Conservation (phyloP, 64 coral and sea anemone genomes). For the Orbicella faveolata region DNA sequence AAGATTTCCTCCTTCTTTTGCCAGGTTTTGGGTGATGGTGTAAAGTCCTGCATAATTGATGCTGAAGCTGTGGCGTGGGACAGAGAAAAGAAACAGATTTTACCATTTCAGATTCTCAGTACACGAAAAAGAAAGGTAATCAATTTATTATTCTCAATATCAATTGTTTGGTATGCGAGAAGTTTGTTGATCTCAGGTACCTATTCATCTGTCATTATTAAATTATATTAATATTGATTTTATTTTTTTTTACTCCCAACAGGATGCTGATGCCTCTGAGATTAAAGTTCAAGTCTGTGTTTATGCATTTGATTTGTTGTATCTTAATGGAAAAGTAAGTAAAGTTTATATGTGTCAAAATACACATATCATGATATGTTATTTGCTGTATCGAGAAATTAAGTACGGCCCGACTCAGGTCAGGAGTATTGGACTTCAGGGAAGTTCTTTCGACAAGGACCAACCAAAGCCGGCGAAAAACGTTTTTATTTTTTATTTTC, state of each 20-base stretch:
- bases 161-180: background rate
- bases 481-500: too few relatives aligned
- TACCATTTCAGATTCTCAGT: conserved; percentile 95
- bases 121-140: conserved; percentile 97
- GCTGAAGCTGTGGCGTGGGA: conserved; percentile 98
- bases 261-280: conserved; percentile 94
- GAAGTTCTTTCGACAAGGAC: too few relatives aligned
- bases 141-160: background rate
- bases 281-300: conserved; percentile 99
- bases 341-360: too few relatives aligned
- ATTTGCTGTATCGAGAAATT: too few relatives aligned
- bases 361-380: too few relatives aligned
- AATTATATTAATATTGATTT: too few relatives aligned
- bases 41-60: conserved; percentile 94
- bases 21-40: conserved; percentile 76
- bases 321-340: conserved; percentile 90
- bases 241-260: background rate
- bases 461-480: too few relatives aligned
- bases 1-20: background rate
- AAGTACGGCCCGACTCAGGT: too few relatives aligned
- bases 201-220: too few relatives aligned
- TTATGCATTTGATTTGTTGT: conserved; percentile 91
- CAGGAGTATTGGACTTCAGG: too few relatives aligned
- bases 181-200: too few relatives aligned
- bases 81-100: conserved; percentile 91